Conservation (phyloP, 1,140 invertebrate species). For the Dreissena polymorpha region DNA sequence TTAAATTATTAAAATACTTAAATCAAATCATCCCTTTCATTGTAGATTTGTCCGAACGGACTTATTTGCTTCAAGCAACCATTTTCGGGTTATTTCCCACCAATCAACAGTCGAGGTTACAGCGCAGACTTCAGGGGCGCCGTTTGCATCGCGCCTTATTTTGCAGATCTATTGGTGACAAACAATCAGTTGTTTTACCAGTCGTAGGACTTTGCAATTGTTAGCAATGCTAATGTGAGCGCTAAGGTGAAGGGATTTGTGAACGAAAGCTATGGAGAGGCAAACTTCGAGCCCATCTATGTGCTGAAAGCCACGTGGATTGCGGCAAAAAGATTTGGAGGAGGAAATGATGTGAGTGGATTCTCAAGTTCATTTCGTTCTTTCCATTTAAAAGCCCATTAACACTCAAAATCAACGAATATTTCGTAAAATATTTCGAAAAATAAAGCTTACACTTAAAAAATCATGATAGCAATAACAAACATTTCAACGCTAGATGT, state of each 20-base stretch:
- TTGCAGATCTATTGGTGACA: constrained; percentile 7
- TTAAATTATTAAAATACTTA: too few relatives aligned
- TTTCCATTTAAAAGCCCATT: too few relatives aligned
- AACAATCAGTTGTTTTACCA: not conserved
- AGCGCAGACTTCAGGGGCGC: too few relatives aligned
- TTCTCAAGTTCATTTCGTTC: not conserved
- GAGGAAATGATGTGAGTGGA: not conserved
- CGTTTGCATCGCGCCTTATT: constrained; percentile 38
- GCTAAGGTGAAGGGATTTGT: constrained; percentile 3
- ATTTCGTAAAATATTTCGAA: too few relatives aligned
- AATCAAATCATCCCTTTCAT: too few relatives aligned
- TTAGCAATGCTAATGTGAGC: not conserved
- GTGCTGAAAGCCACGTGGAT: constrained; percentile 39
- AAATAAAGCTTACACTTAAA: too few relatives aligned
- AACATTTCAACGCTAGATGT: too few relatives aligned
- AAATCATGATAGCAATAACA: too few relatives aligned
- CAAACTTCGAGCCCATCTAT: too few relatives aligned
- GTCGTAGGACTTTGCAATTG: too few relatives aligned
- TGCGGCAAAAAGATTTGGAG: not conserved
- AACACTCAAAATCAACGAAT: too few relatives aligned
- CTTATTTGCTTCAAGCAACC: constrained; percentile 22
- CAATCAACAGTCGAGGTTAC: not conserved
- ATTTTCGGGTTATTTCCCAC: constrained; percentile 23
- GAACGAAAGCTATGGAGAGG: constrained; percentile 8
- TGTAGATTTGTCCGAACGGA: too few relatives aligned